Evolutionary conservation across 2,113 vertebrate species (phyloP), one percentile per base, ranked within the genome.

Genomic region (Antennarius striatus): DNA sequence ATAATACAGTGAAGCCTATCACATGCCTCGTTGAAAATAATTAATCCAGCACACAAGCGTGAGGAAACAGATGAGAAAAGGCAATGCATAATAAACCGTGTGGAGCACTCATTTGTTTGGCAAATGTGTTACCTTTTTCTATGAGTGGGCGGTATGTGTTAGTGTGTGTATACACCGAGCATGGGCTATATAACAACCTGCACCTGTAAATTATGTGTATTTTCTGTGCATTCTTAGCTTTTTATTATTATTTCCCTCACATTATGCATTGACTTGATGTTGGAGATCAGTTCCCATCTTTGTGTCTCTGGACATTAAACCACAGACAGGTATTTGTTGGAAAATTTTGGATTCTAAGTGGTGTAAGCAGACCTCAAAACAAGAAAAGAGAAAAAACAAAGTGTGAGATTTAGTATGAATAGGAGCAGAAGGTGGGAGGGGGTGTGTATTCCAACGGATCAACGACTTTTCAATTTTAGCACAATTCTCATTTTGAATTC

Each of bases 401-500:
- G 14, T 46, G 50, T 10, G 4, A 56, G 53, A 62, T 4, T 49
- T 60, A 57, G 52, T 42, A 28, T 8, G 30, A 68, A 32, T 28
- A 22, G 10, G 42, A 53, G 16, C 45, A 4, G 39, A 28, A 6
- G 6, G 1, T 10, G 3, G 12, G n/a, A 3, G 32, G 32, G 32
- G 32, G 0, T 2, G 17, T 77, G 43, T 28, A 64, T 84, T 84
- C 79, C 46, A 83, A 66, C 16, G 77, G 70, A 83, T 79, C 77
- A 85, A 72, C 63, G 53, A 79, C 69, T 84, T 78, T 87, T 70
- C 80, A 82, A 80, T 84, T 84, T 85, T 57, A 83, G 74, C 77
- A 76, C 70, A 80, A 62, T 69, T 75, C 70, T 87, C 82, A 85
- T 89, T 87, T 87, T 71, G 75, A 85, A 89, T 82, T 84, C 84